Conservation (phyloP, 2,113 vertebrate genomes). For the Macquaria australasica region DNA sequence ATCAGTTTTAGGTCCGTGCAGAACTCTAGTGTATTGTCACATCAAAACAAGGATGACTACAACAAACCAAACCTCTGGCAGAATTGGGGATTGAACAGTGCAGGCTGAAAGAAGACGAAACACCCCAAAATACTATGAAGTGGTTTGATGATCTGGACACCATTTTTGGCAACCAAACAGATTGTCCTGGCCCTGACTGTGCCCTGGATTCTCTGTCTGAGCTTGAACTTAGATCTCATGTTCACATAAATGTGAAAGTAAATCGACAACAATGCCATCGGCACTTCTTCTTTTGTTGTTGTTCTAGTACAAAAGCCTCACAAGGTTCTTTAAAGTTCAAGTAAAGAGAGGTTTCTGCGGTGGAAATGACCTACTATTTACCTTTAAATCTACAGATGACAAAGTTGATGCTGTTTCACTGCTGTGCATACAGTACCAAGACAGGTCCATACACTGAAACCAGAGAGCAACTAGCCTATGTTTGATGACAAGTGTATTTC, state of each 20-base stretch:
- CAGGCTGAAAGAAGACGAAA: neutral
- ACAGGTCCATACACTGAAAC: neutral
- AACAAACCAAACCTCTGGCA: neutral
- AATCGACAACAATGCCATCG: neutral
- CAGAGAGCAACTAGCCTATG: neutral
- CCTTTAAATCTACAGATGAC: neutral
- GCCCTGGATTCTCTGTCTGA: neutral
- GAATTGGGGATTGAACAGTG: neutral
- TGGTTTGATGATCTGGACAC: no score
- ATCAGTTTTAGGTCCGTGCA: neutral
- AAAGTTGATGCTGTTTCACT: neutral
- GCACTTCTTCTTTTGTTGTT: neutral
- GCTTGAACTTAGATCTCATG: neutral
- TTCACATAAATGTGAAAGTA: conserved; percentile 2
- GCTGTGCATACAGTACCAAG: neutral
- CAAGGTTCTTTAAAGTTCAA: neutral
- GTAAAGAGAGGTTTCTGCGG: neutral
- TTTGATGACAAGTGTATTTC: neutral
- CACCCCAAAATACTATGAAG: neutral
- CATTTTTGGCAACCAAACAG: no score
- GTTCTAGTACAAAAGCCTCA: neutral
- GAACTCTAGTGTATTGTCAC: neutral
- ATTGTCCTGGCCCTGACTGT: no score
- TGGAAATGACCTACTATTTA: no score
- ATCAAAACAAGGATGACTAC: neutral